Evolutionary conservation across 2,888 invertebrate genomes (phyloP).

Genomic region (Bellardia pandia): DNA sequence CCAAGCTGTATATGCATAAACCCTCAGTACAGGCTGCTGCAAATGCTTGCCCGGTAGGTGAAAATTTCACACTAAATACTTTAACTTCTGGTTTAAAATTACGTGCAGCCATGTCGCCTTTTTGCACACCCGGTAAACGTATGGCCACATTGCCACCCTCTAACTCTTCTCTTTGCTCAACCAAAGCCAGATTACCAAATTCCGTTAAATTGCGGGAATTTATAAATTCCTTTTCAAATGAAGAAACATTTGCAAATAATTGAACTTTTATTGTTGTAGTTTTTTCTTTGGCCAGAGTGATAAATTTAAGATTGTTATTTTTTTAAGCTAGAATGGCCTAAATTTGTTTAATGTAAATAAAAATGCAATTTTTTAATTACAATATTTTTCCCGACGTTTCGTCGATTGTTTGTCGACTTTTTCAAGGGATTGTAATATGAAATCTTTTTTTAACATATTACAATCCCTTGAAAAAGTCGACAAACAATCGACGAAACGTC

Average conservation of each 20-base stretch:
- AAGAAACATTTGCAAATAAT: not conserved
- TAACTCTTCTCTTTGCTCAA: conserved; percentile 92
- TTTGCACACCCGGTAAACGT: conserved; percentile 94
- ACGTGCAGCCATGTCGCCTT: conserved; percentile 95
- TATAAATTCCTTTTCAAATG: conserved; percentile 91
- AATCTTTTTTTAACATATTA: no score
- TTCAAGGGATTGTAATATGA: no score
- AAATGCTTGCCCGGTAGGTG: conserved; percentile 97
- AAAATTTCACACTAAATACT: conserved; percentile 93
- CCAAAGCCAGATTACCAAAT: conserved; percentile 95
- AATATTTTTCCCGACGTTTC: no score
- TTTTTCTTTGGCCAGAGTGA: no score
- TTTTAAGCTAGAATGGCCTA: no score
- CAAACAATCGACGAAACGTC: no score
- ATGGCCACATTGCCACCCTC: conserved; percentile 90
- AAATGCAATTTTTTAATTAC: no score
- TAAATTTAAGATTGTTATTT: no score
- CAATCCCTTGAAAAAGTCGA: no score
- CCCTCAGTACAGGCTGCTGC: conserved; percentile 98
- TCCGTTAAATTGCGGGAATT: conserved; percentile 95
- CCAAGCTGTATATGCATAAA: conserved; percentile 92
- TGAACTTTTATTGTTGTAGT: not conserved
- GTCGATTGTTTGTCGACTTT: no score
- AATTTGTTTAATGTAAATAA: no score
- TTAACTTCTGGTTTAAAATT: conserved; percentile 93